Evolutionary conservation across 2,797 vertebrate genomes (phyloP).

Genomic region (Sebastolobus altivelis): DNA sequence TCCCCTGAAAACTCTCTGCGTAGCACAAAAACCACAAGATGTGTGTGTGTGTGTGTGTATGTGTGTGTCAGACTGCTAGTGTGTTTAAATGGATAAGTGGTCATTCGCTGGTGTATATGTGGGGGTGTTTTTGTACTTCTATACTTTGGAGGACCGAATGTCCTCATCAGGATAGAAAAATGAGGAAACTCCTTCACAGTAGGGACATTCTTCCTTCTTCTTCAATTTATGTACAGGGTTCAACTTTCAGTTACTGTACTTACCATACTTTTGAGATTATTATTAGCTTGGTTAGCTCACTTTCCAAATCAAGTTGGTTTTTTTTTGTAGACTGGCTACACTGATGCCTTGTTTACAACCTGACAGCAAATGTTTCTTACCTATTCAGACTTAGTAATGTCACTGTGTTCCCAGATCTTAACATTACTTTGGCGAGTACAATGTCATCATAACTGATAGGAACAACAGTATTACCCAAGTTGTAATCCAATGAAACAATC

Average conservation of each 20-base stretch:
- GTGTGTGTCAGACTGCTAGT: constrained; percentile 13
- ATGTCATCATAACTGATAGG: neutral
- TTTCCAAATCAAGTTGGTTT: neutral
- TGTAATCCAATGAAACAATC: neutral
- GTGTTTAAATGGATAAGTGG: constrained; percentile 40
- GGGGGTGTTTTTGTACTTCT: constrained; percentile 31
- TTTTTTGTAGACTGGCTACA: neutral
- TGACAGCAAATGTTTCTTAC: neutral
- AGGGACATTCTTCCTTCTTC: neutral
- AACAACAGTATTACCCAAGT: neutral
- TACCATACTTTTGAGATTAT: neutral
- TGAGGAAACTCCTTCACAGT: constrained; percentile 19
- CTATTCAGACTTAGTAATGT: neutral
- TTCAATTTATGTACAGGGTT: neutral
- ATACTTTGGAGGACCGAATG: constrained; percentile 23
- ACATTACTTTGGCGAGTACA: neutral
- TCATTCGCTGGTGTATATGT: neutral
- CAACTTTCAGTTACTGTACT: neutral
- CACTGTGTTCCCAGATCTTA: neutral
- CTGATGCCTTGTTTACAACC: neutral
- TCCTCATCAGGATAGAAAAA: constrained; percentile 24
- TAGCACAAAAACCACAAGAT: constrained; percentile 56
- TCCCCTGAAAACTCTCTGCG: constrained; percentile 66
- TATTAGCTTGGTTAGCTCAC: neutral
- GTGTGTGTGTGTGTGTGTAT: constrained; percentile 6